Conservation (phyloP, 2,888 invertebrate genomes). For the Gryllus longicercus region DNA sequence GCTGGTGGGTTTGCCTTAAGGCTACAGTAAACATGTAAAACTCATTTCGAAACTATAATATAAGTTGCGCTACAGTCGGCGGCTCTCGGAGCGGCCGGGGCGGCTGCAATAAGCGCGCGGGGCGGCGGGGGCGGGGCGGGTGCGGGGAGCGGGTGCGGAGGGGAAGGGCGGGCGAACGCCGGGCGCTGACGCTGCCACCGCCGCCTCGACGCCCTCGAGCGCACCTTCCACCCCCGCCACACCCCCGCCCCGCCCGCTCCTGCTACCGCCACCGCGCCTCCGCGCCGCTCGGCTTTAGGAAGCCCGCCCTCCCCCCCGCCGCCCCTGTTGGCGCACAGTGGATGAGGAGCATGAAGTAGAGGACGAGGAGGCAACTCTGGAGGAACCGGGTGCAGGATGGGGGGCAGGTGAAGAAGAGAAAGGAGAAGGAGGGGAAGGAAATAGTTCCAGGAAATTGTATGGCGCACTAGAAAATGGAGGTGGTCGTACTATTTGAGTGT, state of each 20-base stretch:
- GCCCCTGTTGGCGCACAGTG: too few species aligned
- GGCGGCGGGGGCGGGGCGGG: background rate
- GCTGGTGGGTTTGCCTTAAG: conserved; percentile 30
- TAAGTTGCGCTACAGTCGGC: conserved; percentile 21
- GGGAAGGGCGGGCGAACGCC: conserved; percentile 12
- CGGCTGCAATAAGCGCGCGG: background rate
- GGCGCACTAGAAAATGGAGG: too few species aligned
- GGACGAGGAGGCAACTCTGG: too few species aligned
- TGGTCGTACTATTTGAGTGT: too few species aligned
- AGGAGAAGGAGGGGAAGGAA: too few species aligned
- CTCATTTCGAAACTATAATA: conserved; percentile 38
- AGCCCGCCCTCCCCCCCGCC: too few species aligned
- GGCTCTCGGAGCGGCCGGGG: background rate
- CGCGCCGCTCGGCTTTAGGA: background rate
- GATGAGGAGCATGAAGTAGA: too few species aligned
- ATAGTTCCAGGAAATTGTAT: too few species aligned
- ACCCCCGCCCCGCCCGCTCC: background rate
- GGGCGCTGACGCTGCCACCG: background rate
- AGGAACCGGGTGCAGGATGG: too few species aligned
- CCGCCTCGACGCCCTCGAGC: background rate
- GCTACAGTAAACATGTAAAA: conserved; percentile 38
- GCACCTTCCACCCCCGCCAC: background rate
- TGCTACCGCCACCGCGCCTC: background rate
- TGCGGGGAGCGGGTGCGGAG: background rate
- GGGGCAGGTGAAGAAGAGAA: too few species aligned